Base-by-base conservation (phyloP, 35 echinoderm and acorn worm genomes). In the Heliocidaris erythrogramma region DNA sequence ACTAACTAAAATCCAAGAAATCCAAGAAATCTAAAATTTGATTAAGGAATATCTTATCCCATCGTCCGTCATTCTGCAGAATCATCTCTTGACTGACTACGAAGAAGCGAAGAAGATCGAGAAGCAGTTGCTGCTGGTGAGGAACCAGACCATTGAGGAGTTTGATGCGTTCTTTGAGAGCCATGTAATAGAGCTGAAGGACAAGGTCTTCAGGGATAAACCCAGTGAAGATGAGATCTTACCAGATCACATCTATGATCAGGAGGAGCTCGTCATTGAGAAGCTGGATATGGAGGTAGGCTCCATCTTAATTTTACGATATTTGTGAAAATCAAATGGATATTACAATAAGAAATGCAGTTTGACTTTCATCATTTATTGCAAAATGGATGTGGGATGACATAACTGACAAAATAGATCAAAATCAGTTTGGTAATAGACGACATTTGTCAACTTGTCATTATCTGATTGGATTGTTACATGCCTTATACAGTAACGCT, bases 71-170 rank as follows among this genome's bases (percentile, higher is more conserved):
- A 7, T 9, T 89, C 14, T 47, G 13, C 47, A 99, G 98, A 97
- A 95, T 92, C 98, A 99, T 85, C 90, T 99, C 32, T 49, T 97
- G 49, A 99, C 96, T 7, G 97, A 97, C 94, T 95, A 95, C 59
- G 95, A 97, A 90, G 95, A 97, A 3, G 98, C 98, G 49, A 99
- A 97, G 96, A 99, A 97, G 91, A 92, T 99, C 2, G 98, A 99
- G 94, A 61, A 95, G 94, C 98, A 99, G 78, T 90, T 99, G 21
- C 92, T 99, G 13, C 88, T 94, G 94, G 96, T 99, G 5, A 97
- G 97, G 88, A 99, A 99, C 60, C 96, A 97, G 56, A 97, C 95
- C 60, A 99, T 99, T 1, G 97, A 97, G 85, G 98, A 97, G 94
- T 99, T 96, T 97, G 98, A 99, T 88, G 94, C 96, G 4, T 99